A percentile compares a stretch with the other conserved stretches of the same genome.
Evolutionary conservation across 2,797 vertebrate species (phyloP).

Genomic region (Hydrolagus colliei): DNA sequence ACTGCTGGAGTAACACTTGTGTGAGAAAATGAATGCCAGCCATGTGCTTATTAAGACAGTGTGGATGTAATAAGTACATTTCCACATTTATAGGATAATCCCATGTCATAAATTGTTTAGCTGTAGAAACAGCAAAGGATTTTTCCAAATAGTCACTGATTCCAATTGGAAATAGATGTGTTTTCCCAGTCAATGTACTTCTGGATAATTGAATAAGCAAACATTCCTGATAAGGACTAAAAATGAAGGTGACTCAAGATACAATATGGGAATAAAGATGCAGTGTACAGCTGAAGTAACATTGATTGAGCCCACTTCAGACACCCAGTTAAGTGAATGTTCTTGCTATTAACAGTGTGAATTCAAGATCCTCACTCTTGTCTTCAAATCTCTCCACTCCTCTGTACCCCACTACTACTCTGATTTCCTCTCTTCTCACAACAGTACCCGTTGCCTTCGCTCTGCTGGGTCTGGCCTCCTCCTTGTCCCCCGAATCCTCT

Average conservation of each 20-base stretch:
- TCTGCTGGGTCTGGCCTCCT: too few relatives aligned
- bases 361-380: too few relatives aligned
- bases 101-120: neutral
- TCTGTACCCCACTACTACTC: too few relatives aligned
- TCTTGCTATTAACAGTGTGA: too few relatives aligned
- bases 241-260: neutral
- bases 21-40: neutral
- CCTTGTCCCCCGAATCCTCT: too few relatives aligned
- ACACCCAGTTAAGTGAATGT: neutral
- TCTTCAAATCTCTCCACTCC: too few relatives aligned
- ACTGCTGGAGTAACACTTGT: neutral
- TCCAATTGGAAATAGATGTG: neutral
- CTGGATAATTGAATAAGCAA: neutral
- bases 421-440: too few relatives aligned
- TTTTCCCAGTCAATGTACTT: conserved; percentile 2
- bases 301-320: neutral
- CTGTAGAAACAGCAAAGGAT: neutral
- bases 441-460: too few relatives aligned
- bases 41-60: neutral
- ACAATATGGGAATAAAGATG: neutral
- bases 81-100: neutral
- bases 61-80: neutral
- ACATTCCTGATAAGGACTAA: neutral
- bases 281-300: neutral
- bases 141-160: neutral